Percentiles rank a stretch among this genome's conserved stretches.
These are phyloP conservation scores for Drosophila arizonae DNA, from an alignment of 1,140 invertebrate genomes.

Conservation along the genomic window DNA sequence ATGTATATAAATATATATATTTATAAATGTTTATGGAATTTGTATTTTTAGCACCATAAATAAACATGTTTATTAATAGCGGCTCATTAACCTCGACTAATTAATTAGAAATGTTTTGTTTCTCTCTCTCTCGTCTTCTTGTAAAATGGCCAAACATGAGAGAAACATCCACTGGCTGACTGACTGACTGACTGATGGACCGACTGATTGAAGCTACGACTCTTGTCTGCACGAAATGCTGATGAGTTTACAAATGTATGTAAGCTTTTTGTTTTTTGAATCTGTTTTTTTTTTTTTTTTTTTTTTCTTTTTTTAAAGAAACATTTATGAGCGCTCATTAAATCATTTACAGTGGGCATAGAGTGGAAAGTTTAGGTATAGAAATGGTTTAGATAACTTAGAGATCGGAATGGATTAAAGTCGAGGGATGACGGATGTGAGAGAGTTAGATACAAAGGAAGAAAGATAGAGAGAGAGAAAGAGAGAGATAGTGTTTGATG, in stretches of 20 bases:
- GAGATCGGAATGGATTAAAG: neutral
- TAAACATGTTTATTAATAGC: slow-evolving; percentile 79
- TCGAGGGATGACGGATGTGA: neutral
- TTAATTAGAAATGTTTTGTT: slow-evolving; percentile 69
- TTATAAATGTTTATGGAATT: slow-evolving; percentile 21
- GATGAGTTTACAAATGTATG: slow-evolving; percentile 75
- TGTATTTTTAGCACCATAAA: slow-evolving; percentile 76
- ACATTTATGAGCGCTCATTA: slow-evolving; percentile 76
- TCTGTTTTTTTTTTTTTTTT: slow-evolving; percentile 50
- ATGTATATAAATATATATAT: slow-evolving; percentile 2
- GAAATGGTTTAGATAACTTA: neutral
- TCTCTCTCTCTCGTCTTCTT: neutral
- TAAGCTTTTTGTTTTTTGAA: slow-evolving; percentile 51
- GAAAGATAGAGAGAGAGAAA: neutral
- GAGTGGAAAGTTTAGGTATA: neutral
- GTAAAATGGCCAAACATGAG: slow-evolving; percentile 35
- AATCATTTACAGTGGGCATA: slow-evolving; percentile 55
- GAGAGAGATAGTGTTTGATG: neutral
- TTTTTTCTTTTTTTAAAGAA: slow-evolving; percentile 71
- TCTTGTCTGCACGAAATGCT: slow-evolving; percentile 39
- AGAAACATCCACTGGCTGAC: slow-evolving; percentile 52
- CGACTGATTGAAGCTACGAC: slow-evolving; percentile 2
- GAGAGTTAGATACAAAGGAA: neutral
- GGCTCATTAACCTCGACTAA: slow-evolving; percentile 77
- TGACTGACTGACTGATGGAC: neutral